Evolutionary conservation across 2,888 invertebrate genomes (phyloP).

Genomic region (Rhagonycha lutea): DNA sequence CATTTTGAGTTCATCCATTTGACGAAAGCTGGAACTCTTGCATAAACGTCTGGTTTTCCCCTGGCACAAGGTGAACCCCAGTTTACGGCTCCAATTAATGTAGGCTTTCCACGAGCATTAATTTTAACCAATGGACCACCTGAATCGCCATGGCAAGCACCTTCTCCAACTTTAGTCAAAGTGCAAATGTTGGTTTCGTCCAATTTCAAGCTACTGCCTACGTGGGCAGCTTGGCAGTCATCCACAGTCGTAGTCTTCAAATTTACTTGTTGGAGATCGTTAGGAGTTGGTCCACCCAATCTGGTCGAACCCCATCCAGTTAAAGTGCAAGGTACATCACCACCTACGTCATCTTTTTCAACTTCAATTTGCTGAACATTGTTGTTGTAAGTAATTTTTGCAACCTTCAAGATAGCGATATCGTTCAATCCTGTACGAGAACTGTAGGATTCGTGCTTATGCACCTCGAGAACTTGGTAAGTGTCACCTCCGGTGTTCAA

Average conservation of each 20-base stretch:
- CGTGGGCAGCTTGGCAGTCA: slow-evolving; percentile 45
- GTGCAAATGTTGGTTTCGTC: slow-evolving; percentile 57
- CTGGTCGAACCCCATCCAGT: slow-evolving; percentile 34
- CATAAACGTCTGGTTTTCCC: slow-evolving; percentile 53
- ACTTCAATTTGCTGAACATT: slow-evolving; percentile 38
- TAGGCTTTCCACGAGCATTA: slow-evolving; percentile 41
- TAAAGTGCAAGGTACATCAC: slow-evolving; percentile 41
- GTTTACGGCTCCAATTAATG: slow-evolving; percentile 55
- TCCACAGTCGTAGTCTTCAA: slow-evolving; percentile 58
- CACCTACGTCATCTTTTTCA: slow-evolving; percentile 47
- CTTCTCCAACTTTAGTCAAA: slow-evolving; percentile 62
- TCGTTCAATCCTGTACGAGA: not conserved
- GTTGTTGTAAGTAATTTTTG: slow-evolving; percentile 21
- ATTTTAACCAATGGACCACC: slow-evolving; percentile 58
- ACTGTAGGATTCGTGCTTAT: not conserved
- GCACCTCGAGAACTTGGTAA: not conserved
- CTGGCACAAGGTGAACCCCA: slow-evolving; percentile 61
- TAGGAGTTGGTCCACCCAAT: slow-evolving; percentile 43
- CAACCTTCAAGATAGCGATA: not conserved
- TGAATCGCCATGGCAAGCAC: slow-evolving; percentile 62
- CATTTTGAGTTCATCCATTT: slow-evolving; percentile 41
- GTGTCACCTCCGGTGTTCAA: not conserved
- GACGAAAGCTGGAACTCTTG: slow-evolving; percentile 49
- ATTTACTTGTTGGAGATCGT: slow-evolving; percentile 60
- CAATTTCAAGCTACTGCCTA: slow-evolving; percentile 39